phyloP scores from a whole-genome alignment of 2,888 invertebrate genomes.

The Dynastes grantii region DNA sequence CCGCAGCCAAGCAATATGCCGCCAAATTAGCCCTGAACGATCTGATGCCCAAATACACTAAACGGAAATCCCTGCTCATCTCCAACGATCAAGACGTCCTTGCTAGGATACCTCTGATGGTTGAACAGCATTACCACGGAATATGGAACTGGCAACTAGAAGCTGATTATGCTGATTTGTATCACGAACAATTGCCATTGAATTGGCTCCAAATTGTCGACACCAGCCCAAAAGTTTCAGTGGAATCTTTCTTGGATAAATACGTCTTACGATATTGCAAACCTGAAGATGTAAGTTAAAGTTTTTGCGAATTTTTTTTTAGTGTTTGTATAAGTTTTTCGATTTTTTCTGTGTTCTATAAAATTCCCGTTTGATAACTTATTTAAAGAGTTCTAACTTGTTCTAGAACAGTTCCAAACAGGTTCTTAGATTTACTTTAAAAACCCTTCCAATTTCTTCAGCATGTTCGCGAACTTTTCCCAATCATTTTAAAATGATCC shows the following conservation, averaged over 20 bases:
- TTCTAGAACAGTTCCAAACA: background rate
- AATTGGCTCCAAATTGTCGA: conserved; percentile 80
- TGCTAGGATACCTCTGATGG: conserved; percentile 68
- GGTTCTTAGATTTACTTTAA: background rate
- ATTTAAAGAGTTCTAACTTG: background rate
- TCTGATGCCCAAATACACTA: conserved; percentile 63
- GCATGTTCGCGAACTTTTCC: too few relatives aligned
- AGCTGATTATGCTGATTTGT: conserved; percentile 74
- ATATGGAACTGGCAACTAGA: conserved; percentile 72
- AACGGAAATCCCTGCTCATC: conserved; percentile 59
- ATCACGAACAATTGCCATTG: conserved; percentile 78
- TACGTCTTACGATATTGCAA: conserved; percentile 65
- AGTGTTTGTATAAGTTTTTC: too few relatives aligned
- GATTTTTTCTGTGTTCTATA: too few relatives aligned
- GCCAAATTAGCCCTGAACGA: conserved; percentile 68
- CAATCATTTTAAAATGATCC: too few relatives aligned
- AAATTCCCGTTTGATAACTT: too few relatives aligned
- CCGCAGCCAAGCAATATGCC: conserved; percentile 68
- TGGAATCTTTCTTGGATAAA: conserved; percentile 68
- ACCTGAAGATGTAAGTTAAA: conserved; percentile 66
- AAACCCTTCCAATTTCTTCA: background rate
- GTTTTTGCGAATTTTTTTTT: background rate
- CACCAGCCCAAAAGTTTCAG: conserved; percentile 73
- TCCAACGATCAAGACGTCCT: conserved; percentile 63
- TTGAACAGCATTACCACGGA: conserved; percentile 70